These are phyloP conservation scores for Stichodactyla mertensii DNA, from an alignment of 64 coral and sea anemone genomes.

Conservation along the genomic window DNA sequence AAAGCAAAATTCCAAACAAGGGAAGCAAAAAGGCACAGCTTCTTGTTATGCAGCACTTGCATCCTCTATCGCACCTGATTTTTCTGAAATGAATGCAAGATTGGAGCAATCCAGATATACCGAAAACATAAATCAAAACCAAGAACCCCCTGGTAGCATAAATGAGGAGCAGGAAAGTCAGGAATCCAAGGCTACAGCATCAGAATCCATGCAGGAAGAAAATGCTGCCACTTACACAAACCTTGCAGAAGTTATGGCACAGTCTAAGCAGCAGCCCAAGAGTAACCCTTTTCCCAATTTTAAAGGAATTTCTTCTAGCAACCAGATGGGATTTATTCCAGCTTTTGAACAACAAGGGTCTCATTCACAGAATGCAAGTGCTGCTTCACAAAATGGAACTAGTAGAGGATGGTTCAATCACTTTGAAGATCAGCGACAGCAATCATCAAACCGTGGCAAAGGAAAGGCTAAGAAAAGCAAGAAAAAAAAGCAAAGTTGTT, in stretches of 20 bases:
- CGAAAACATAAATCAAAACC: background rate
- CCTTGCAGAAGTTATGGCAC: constrained; percentile 10
- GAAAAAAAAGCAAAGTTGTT: constrained; percentile 15
- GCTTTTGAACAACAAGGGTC: background rate
- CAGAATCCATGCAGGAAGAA: background rate
- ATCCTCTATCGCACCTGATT: constrained; percentile 28
- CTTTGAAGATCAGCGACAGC: constrained; percentile 3
- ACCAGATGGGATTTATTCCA: too few species aligned
- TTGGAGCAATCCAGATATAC: background rate
- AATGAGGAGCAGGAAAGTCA: background rate
- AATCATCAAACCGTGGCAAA: background rate
- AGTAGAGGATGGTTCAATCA: background rate
- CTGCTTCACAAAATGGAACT: background rate
- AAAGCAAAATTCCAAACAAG: background rate
- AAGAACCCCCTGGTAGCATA: background rate
- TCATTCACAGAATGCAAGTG: background rate
- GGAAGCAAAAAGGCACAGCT: background rate
- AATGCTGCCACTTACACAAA: background rate
- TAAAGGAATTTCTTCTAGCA: too few species aligned
- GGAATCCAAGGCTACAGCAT: background rate
- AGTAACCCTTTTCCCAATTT: background rate
- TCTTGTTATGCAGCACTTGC: constrained; percentile 37
- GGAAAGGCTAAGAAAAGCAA: background rate
- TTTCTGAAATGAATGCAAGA: constrained; percentile 25
- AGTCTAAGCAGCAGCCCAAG: background rate